These are phyloP conservation scores for Serranus cabrilla DNA, from an alignment of 2,797 vertebrate genomes.

Conservation along the genomic window DNA sequence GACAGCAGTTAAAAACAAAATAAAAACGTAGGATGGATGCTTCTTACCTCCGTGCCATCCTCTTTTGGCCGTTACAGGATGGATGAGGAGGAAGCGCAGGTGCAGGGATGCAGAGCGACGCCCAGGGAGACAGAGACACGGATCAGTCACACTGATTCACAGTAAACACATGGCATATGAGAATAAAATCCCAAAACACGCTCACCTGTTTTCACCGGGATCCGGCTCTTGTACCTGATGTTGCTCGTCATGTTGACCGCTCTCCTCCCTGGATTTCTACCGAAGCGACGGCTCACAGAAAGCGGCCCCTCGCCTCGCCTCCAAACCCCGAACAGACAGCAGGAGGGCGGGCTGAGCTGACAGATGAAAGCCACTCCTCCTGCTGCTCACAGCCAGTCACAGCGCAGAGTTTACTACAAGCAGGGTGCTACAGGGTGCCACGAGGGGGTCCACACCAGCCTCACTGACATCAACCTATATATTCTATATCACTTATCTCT, in stretches of 20 bases:
- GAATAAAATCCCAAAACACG: not conserved
- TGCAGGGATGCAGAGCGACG: slow-evolving; percentile 81
- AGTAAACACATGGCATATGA: not conserved
- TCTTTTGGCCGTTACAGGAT: slow-evolving; percentile 75
- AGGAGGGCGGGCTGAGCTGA: slow-evolving; percentile 61
- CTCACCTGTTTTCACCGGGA: slow-evolving; percentile 93
- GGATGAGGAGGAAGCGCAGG: slow-evolving; percentile 78
- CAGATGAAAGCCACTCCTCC: slow-evolving; percentile 63
- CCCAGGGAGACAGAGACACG: slow-evolving; percentile 69
- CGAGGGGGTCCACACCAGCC: slow-evolving; percentile 7
- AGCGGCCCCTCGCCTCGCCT: slow-evolving; percentile 65
- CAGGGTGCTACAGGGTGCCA: slow-evolving; percentile 12
- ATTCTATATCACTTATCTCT: not conserved
- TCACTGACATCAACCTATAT: not conserved
- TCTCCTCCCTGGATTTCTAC: slow-evolving; percentile 53
- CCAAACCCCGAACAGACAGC: slow-evolving; percentile 53
- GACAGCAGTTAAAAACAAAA: not conserved
- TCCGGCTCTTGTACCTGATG: slow-evolving; percentile 95
- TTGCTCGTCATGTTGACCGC: slow-evolving; percentile 90
- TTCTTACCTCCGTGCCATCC: slow-evolving; percentile 83
- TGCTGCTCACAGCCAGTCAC: slow-evolving; percentile 44
- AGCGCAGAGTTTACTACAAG: slow-evolving; percentile 1
- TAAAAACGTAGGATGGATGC: not conserved
- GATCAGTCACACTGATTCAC: slow-evolving; percentile 43
- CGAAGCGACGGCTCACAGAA: slow-evolving; percentile 58